Percentiles rank a stretch among this genome's conserved stretches.
phyloP scores from a whole-genome alignment of 1,140 invertebrate species.

The Anadara kagoshimensis region DNA sequence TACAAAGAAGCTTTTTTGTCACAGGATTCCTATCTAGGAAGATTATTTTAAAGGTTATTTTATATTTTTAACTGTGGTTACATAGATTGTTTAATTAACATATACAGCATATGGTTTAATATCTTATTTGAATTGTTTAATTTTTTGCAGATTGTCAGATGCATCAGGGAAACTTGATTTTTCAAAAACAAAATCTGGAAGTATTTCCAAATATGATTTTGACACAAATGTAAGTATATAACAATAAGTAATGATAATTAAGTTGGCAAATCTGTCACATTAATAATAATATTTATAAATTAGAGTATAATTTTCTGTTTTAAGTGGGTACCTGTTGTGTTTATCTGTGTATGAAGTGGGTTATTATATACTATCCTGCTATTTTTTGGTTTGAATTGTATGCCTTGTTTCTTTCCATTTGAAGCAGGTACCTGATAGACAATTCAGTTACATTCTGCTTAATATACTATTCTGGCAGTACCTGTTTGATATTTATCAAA shows the following conservation, averaged over 20 bases:
- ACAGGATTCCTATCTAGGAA: too few relatives aligned
- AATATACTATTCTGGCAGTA: too few relatives aligned
- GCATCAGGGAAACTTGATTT: slow-evolving; percentile 22
- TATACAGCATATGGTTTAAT: too few relatives aligned
- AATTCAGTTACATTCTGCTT: too few relatives aligned
- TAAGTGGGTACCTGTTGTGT: neutral
- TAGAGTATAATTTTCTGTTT: neutral
- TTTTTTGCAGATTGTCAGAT: slow-evolving; percentile 23
- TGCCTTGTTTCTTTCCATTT: neutral
- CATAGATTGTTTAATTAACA: too few relatives aligned
- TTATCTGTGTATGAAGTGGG: neutral
- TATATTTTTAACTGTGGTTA: too few relatives aligned
- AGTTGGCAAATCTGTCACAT: neutral
- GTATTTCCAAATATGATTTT: slow-evolving; percentile 15
- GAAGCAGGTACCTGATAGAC: too few relatives aligned
- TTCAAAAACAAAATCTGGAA: slow-evolving; percentile 12
- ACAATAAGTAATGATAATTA: neutral
- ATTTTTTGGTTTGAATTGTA: neutral
- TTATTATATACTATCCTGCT: neutral
- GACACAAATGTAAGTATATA: slow-evolving; percentile 18
- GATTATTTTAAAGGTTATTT: too few relatives aligned
- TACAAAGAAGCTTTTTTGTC: too few relatives aligned
- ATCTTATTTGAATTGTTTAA: too few relatives aligned
- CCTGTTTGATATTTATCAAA: too few relatives aligned
- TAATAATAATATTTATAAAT: neutral